These are phyloP conservation scores for Delia radicum DNA, from an alignment of 1,140 invertebrate species.

Conservation along the genomic window DNA sequence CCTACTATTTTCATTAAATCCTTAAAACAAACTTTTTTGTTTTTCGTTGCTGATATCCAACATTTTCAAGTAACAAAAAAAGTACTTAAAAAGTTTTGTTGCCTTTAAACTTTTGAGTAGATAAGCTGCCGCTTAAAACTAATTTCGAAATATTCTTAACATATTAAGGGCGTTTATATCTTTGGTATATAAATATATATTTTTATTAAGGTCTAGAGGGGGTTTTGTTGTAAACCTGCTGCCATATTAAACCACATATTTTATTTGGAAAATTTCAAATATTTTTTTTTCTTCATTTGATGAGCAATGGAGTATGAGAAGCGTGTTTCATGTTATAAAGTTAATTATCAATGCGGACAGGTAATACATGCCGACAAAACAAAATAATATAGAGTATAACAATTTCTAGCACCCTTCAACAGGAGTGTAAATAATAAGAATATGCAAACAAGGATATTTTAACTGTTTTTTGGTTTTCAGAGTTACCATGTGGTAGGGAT, in stretches of 20 bases:
- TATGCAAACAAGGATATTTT: neutral
- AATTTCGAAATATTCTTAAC: neutral
- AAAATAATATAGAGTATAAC: neutral
- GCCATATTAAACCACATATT: neutral
- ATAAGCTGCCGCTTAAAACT: neutral
- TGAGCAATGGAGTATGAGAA: neutral
- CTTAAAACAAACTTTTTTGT: neutral
- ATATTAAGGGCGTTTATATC: neutral
- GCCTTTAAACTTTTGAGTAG: neutral
- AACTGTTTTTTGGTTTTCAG: too few relatives aligned
- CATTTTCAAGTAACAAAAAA: neutral
- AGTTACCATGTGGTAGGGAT: too few relatives aligned
- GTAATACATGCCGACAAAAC: neutral
- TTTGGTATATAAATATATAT: too few relatives aligned
- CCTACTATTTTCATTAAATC: neutral
- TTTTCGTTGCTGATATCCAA: neutral
- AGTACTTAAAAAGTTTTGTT: constrained; percentile 1
- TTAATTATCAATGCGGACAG: constrained; percentile 20
- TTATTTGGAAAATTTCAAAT: neutral
- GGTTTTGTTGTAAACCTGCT: too few relatives aligned
- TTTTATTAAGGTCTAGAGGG: neutral
- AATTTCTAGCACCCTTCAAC: neutral
- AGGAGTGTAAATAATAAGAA: neutral
- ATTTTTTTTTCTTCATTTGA: neutral
- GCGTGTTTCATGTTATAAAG: constrained; percentile 12